Percentiles rank a stretch among this genome's conserved stretches.
phyloP scores from a whole-genome alignment of 2,888 invertebrate genomes.

The Chrysina gloriosa region DNA sequence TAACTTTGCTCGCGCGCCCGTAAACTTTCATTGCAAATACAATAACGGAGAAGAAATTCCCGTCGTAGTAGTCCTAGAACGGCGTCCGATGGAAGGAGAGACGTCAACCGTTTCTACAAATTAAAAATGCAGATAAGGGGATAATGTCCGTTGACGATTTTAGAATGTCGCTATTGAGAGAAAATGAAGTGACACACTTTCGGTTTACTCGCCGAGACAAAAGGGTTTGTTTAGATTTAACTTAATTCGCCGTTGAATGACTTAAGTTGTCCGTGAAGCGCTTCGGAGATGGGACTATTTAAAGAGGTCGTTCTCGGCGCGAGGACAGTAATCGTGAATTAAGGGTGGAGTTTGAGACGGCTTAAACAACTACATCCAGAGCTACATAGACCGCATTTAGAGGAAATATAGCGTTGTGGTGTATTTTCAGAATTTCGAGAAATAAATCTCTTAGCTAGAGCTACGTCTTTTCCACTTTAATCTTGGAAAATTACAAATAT shows the following conservation, averaged over 20 bases:
- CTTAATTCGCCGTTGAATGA: slow-evolving; percentile 15
- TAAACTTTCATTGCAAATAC: slow-evolving; percentile 34
- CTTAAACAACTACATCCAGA: too few relatives aligned
- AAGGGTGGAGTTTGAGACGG: too few relatives aligned
- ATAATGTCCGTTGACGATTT: slow-evolving; percentile 15
- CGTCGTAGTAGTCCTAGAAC: neutral
- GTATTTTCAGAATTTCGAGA: too few relatives aligned
- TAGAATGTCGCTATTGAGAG: slow-evolving; percentile 1
- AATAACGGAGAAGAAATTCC: slow-evolving; percentile 13
- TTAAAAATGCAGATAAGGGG: slow-evolving; percentile 21
- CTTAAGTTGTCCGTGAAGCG: slow-evolving; percentile 13
- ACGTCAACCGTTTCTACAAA: slow-evolving; percentile 10
- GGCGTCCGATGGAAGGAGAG: neutral
- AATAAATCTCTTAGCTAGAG: too few relatives aligned
- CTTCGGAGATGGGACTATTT: neutral
- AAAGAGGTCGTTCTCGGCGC: neutral
- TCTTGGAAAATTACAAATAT: too few relatives aligned
- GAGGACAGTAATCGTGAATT: too few relatives aligned
- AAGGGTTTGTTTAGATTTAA: slow-evolving; percentile 15
- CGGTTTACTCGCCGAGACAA: neutral
- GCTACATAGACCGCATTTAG: too few relatives aligned
- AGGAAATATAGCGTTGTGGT: too few relatives aligned
- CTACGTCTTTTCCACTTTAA: too few relatives aligned
- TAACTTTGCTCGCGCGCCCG: slow-evolving; percentile 23
- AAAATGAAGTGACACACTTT: slow-evolving; percentile 13